Conservation (phyloP, 2,797 vertebrate genomes). For the Sitta carolinensis region DNA sequence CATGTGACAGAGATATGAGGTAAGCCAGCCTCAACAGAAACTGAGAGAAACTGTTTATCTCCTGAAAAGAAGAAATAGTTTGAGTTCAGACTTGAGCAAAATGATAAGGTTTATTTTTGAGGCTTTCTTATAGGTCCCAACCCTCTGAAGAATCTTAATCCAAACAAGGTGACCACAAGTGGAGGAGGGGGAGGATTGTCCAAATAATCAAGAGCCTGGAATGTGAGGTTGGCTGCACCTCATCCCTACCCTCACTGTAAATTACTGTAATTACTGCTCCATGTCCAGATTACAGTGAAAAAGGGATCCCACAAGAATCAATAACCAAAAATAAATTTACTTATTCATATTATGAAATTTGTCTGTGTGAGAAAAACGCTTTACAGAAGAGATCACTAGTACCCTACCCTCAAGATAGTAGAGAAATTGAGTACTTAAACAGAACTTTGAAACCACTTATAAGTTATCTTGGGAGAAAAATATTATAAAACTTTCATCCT, state of each 20-base stretch:
- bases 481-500: not conserved
- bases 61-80: not conserved
- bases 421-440: not conserved
- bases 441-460: not conserved
- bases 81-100: not conserved
- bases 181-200: not conserved
- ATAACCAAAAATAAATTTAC: not conserved
- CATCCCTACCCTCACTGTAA: not conserved
- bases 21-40: not conserved
- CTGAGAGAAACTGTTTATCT: not conserved
- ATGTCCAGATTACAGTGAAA: not conserved
- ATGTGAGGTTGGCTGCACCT: not conserved
- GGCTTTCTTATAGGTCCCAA: not conserved
- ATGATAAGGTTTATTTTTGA: not conserved
- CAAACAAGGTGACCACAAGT: not conserved
- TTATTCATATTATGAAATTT: not conserved
- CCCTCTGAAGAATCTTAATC: not conserved
- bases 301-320: not conserved
- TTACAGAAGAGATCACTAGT: not conserved
- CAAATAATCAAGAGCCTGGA: not conserved
- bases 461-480: not conserved
- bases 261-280: not conserved
- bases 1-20: not conserved
- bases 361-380: not conserved
- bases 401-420: not conserved